phyloP scores from a whole-genome alignment of 1,140 invertebrate species.

The Diorhabda carinulata region DNA sequence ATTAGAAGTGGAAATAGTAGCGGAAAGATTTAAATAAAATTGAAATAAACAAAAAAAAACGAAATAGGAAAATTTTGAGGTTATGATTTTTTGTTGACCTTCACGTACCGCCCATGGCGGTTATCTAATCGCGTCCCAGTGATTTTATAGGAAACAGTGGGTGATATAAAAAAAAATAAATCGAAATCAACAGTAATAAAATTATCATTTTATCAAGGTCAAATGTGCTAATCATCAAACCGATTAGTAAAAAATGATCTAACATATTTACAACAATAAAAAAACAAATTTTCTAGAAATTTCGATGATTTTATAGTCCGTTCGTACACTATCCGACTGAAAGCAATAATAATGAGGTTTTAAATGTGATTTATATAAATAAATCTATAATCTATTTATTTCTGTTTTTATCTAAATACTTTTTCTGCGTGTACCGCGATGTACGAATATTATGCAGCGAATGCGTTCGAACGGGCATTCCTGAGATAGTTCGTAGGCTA shows the following conservation, averaged over 20 bases:
- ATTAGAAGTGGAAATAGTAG: no score
- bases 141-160: conserved; percentile 23
- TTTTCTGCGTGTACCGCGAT: neutral
- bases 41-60: no score
- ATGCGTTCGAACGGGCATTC: conserved; percentile 4
- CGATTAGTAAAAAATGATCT: neutral
- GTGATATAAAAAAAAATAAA: conserved; percentile 10
- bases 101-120: neutral
- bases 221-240: neutral
- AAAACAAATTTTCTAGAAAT: neutral
- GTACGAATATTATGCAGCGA: neutral
- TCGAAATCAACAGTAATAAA: conserved; percentile 4
- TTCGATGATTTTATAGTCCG: neutral
- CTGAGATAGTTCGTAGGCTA: conserved; percentile 10
- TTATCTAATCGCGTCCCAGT: conserved; percentile 5
- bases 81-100: no score
- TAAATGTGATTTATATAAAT: neutral
- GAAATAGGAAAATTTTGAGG: no score
- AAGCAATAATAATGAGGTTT: neutral
- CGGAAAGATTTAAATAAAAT: no score
- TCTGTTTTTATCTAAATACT: neutral
- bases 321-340: neutral
- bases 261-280: neutral
- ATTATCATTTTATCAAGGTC: conserved; percentile 16
- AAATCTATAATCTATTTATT: no score